Conservation (phyloP, 2,113 vertebrate species). For the Sturnus vulgaris region DNA sequence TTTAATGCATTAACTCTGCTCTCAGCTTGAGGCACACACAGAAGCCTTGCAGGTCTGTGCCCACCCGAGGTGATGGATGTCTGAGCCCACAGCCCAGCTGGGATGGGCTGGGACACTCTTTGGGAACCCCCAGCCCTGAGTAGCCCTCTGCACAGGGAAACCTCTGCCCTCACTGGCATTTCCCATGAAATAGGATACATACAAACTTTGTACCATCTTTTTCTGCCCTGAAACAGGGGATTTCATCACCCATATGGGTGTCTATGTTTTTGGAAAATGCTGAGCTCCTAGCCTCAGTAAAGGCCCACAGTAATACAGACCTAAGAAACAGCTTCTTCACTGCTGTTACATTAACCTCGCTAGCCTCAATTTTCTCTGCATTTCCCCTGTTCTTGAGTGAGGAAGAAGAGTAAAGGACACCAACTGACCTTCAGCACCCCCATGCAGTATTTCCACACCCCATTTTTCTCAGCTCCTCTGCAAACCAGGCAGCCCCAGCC, state of each 20-base stretch:
- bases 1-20: background rate
- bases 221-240: background rate
- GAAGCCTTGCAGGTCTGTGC: background rate
- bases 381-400: background rate
- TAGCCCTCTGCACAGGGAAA: background rate
- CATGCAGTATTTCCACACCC: background rate
- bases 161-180: background rate
- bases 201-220: background rate
- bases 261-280: rapidly evolving
- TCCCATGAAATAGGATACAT: background rate
- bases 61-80: background rate
- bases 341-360: background rate
- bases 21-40: background rate
- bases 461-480: background rate
- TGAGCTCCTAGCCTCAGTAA: background rate
- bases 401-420: background rate
- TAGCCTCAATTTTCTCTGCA: background rate
- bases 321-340: background rate
- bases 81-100: rapidly evolving
- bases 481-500: background rate
- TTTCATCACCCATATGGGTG: background rate
- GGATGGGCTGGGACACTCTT: background rate
- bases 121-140: background rate
- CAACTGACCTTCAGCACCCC: background rate
- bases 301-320: background rate